Conservation (phyloP, 1,140 invertebrate species). For the Ridgeia piscesae region DNA sequence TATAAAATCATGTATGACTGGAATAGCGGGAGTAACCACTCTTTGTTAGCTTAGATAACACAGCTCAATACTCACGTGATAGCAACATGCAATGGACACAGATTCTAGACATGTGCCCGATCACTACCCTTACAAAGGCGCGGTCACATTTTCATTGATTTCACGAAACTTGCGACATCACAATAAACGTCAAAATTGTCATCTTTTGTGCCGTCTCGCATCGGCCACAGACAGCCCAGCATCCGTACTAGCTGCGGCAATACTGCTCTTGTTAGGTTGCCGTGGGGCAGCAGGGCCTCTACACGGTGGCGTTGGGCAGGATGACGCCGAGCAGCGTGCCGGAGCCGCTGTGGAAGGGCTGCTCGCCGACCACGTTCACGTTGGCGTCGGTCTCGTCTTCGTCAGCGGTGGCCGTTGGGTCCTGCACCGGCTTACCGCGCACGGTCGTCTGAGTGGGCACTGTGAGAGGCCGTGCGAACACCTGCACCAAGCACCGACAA, state of each 20-base stretch:
- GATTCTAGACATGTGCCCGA: no score
- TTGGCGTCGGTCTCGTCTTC: background rate
- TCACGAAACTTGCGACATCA: background rate
- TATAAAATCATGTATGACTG: no score
- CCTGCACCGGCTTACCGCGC: background rate
- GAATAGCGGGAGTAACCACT: no score
- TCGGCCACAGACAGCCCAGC: background rate
- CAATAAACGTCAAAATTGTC: background rate
- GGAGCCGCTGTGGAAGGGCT: background rate
- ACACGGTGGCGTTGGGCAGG: background rate
- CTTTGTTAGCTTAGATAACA: no score
- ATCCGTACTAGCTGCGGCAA: background rate
- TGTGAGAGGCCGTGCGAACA: background rate
- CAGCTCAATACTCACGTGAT: no score
- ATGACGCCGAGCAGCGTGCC: constrained; percentile 2
- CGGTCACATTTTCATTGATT: background rate
- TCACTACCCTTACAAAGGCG: background rate
- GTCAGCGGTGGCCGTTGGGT: background rate
- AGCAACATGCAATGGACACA: no score
- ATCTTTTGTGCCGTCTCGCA: background rate
- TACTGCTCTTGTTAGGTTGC: no score
- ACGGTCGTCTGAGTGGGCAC: background rate
- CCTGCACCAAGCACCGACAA: background rate
- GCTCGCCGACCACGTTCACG: background rate
- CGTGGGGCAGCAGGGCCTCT: background rate